phyloP scores from a whole-genome alignment of 2,113 vertebrate species.

The Oceanites oceanicus region DNA sequence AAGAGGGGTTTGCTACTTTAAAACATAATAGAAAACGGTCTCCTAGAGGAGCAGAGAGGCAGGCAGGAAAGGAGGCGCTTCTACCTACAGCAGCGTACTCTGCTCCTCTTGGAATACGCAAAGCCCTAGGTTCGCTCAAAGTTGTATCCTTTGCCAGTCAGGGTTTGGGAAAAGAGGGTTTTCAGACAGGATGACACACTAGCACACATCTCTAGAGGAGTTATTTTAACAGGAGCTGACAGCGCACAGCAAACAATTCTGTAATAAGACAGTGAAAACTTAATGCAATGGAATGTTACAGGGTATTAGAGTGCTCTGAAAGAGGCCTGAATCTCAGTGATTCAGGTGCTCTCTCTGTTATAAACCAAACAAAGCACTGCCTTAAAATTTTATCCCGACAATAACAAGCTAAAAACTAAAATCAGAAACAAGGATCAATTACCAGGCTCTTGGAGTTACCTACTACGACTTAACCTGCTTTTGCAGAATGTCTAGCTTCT shows the following conservation, averaged over 20 bases:
- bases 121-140: neutral
- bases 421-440: neutral
- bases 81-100: neutral
- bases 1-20: neutral
- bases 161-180: neutral
- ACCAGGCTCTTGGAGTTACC: neutral
- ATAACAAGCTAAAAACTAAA: neutral
- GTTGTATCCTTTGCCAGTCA: neutral
- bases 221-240: slow-evolving; percentile 2
- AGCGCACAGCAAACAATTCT: neutral
- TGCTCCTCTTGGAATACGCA: neutral
- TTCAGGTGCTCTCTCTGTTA: neutral
- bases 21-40: accelerated
- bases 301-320: neutral
- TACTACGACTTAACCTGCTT: neutral
- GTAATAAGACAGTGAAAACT: neutral
- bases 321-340: neutral
- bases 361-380: neutral
- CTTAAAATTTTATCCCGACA: neutral
- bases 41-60: neutral
- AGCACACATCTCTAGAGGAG: neutral
- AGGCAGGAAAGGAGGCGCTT: neutral
- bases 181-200: slow-evolving; percentile 36
- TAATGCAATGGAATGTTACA: neutral
- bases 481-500: neutral